These are phyloP conservation scores for Lithobates sylvaticus DNA, from an alignment of 2,797 vertebrate genomes.

Conservation along the genomic window DNA sequence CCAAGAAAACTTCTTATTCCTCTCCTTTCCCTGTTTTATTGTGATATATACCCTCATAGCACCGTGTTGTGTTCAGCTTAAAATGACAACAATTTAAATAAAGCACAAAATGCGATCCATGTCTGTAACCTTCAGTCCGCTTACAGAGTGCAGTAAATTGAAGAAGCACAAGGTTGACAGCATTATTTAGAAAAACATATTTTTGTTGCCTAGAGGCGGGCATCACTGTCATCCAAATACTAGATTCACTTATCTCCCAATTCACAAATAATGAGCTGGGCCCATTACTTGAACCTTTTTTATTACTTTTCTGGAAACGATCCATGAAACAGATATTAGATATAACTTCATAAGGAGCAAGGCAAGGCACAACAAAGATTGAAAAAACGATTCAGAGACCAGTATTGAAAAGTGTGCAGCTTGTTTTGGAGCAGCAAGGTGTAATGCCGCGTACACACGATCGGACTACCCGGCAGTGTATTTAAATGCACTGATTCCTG, in stretches of 20 bases:
- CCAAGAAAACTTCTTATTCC: not conserved
- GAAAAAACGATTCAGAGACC: not conserved
- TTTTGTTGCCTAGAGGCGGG: slow-evolving; percentile 27
- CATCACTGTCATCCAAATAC: slow-evolving; percentile 33
- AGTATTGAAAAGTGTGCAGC: not conserved
- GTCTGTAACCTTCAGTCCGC: slow-evolving; percentile 40
- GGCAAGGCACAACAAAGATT: not conserved
- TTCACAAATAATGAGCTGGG: slow-evolving; percentile 45
- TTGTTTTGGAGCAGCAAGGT: not conserved
- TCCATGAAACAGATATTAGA: slow-evolving; percentile 48
- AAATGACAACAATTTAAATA: slow-evolving; percentile 56
- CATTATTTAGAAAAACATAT: slow-evolving; percentile 56
- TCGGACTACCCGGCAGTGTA: no score
- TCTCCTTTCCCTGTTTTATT: not conserved
- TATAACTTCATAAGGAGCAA: slow-evolving; percentile 18
- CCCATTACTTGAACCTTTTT: slow-evolving; percentile 44
- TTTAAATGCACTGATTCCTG: no score
- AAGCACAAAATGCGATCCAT: slow-evolving; percentile 31
- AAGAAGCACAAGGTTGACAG: slow-evolving; percentile 50
- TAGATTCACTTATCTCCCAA: slow-evolving; percentile 57
- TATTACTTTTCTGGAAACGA: slow-evolving; percentile 39
- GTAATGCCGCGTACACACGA: no score
- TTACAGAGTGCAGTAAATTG: slow-evolving; percentile 46
- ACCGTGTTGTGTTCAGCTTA: slow-evolving; percentile 34
- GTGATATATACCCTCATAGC: slow-evolving; percentile 33